Base-by-base conservation (phyloP, 2,113 vertebrate genomes). In the Dasyornis broadbenti region DNA sequence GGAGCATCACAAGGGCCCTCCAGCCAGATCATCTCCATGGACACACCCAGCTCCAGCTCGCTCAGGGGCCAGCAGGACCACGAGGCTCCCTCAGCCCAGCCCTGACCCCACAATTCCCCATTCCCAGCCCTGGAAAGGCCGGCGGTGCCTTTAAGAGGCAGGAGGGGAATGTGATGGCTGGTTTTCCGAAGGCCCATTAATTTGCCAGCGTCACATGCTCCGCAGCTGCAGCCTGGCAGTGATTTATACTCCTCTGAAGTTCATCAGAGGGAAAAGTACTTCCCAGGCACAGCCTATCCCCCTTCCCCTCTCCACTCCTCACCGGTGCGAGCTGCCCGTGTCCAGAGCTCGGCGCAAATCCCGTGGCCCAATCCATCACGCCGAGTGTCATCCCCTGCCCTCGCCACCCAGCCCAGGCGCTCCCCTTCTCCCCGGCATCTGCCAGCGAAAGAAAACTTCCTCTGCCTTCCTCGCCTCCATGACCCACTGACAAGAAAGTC, bases 171-270 rank as follows among this genome's bases (percentile, higher is more conserved):
- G 7, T 1, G 6, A n/a, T 40, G 71, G 90, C 86, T 45, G 42
- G 66, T 57, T 71, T 94, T 89, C 89, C 53, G 1, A 89, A 76
- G 89, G 73, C 37, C 69, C 95, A 90, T 94, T 83, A 91, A 94
- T 96, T 90, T 92, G 81, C 94, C 84, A 91, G 88, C 37, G 20
- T 96, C 94, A 96, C 90, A 91, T 92, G 90, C 66, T 95, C 49
- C 71, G 11, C 94, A 95, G 96, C 92, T 95, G 95, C 94, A 95
- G 95, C 94, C 86, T 89, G 96, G 92, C 94, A 96, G 93, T 91
- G 96, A 96, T 97, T 95, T 97, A 97, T 90, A 60, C 28, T 35
- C 70, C 86, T 82, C 96, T 95, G 82, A 96, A 96, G 95, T 92
- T 96, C 96, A 94, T 89, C 78, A 85, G 90, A 95, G 96, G 91